Evolutionary conservation across 2,888 invertebrate species (phyloP), one percentile per base, ranked within the genome.

Genomic region (Mythimna vitellina): DNA sequence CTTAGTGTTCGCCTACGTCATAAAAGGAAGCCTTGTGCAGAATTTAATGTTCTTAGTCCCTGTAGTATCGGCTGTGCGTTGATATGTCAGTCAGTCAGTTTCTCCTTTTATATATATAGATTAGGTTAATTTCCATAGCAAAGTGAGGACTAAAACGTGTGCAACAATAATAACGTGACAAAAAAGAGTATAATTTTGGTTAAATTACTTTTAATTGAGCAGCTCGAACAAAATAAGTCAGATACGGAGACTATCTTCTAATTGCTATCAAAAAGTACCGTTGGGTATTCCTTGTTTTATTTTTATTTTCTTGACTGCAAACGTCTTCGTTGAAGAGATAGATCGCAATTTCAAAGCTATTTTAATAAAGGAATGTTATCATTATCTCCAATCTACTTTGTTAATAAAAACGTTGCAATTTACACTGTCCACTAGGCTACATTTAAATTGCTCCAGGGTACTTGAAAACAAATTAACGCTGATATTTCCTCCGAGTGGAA

Each of bases 401-500:
- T 49, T 61, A 64, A 29, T n/a, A 74, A 67, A 67, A 58, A 51
- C 25, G 9, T 67, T 64, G 53, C 32, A 78, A 56, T 66, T 76
- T 56, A 49, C 58, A 42, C 51, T 35, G 12, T 51, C 49, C 25
- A 69, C 58, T 68, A 65, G 46, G n/a, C 53, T 67, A 60, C 65
- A 60, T 73, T 70, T 70, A 85, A 76, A 76, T 68, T 61, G 38
- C 60, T 49, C 22, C 6, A 42, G 54, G 58, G 58, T 51, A 65
- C 70, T 76, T 56, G 61, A 65, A 64, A 80, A 73, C 65, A 71
- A 84, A 80, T 84, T 83, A 81, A 56, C 25, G 49, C 35, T 77
- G 61, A 78, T 77, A 79, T 77, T 84, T 81, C 73, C 71, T 78
- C 70, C 22, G 54, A 71, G 58, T 64, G 65, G 53, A 73, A 84